Base-by-base conservation (phyloP, 2,113 vertebrate genomes). In the human region DNA sequence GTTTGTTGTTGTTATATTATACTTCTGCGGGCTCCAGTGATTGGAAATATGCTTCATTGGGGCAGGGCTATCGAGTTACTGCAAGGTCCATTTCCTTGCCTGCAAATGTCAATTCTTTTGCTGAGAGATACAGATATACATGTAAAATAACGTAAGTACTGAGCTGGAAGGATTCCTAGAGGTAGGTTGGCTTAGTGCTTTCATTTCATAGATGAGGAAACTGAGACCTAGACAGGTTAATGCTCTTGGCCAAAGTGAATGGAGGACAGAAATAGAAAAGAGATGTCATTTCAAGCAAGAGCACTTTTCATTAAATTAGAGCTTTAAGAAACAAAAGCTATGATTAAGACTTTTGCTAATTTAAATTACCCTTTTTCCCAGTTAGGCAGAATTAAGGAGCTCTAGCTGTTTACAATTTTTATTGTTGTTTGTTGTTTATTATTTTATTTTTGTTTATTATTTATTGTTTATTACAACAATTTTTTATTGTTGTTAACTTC, bases 261-360 rank as follows among this genome's bases (percentile, higher is more conserved):
- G 32, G 72, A 90, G 20, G 45, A 72, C n/a, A 35, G 43, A 90
- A 96, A 70, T 4, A 55, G 92, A 93, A 32, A 13, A 35, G 64
- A 85, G 73, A 81, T 93, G 68, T 93, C 68, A 80, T 90, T 93
- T 40, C 52, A 96, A 32, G 83, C 82, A 61, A 96, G 84, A 83
- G 55, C 82, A 16, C n/a, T 90, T 94, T 91, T 94, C 82, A 96
- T 97, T 96, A 95, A 97, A 61, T 96, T 43, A 92, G 90, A 90
- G 76, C 68, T 97, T 96, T 76, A 79, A 80, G 86, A 96, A 75
- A 75, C 73, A 55, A 80, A 97, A 82, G 55, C 78, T 89, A 82
- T 90, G 90, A 92, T 72, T 92, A 96, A 95, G 64, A 90, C 81
- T 83, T 93, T 78, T 50, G 57, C 68, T 88, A 72, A 88, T 66